Conservation (phyloP, 2,888 invertebrate genomes). For the Galerucella calmariensis region DNA sequence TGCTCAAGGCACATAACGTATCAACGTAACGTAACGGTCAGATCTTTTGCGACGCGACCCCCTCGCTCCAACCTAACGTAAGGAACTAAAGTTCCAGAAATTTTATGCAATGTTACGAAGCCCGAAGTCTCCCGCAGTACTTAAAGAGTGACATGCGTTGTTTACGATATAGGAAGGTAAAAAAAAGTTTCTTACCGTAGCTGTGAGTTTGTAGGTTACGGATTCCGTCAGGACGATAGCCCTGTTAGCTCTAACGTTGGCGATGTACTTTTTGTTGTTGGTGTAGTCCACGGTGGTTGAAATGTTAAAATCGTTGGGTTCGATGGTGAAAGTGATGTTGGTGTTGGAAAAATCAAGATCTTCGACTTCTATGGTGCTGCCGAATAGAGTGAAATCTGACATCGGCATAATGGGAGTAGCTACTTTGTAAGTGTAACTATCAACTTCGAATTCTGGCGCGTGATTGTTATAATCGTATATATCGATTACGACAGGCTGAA, state of each 20-base stretch:
- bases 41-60: too few relatives aligned
- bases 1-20: too few relatives aligned
- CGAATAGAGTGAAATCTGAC: conserved; percentile 63
- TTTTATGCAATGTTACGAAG: too few relatives aligned
- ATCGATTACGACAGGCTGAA: conserved; percentile 63
- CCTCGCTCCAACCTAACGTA: too few relatives aligned
- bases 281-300: conserved; percentile 19
- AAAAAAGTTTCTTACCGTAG: conserved; percentile 52
- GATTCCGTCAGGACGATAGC: conserved; percentile 41
- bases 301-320: conserved; percentile 49
- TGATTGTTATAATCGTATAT: conserved; percentile 68
- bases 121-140: too few relatives aligned
- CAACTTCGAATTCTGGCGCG: conserved; percentile 63
- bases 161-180: too few relatives aligned
- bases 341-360: conserved; percentile 69
- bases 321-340: conserved; percentile 49
- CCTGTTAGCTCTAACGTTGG: conserved; percentile 45
- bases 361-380: conserved; percentile 62
- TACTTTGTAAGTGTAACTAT: conserved; percentile 62
- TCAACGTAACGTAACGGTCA: too few relatives aligned
- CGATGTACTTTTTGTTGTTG: conserved; percentile 47
- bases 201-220: conserved; percentile 49
- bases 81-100: too few relatives aligned
- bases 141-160: too few relatives aligned
- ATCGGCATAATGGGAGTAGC: conserved; percentile 66